phyloP scores from a whole-genome alignment of 35 echinoderm and acorn worm genomes.

The Diadema setosum region DNA sequence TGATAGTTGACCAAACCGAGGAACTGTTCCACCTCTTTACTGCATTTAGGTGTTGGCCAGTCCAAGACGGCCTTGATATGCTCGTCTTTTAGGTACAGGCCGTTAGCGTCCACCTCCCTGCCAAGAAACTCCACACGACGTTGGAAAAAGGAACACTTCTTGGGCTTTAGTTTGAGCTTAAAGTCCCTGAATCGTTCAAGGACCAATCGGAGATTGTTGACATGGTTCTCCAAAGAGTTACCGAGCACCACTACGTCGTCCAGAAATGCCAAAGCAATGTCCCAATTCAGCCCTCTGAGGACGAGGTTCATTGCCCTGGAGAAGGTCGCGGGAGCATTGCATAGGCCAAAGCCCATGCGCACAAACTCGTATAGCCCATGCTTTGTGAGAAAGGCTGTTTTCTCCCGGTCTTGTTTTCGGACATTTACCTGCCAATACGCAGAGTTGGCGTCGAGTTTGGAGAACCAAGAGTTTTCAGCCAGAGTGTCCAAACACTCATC shows the following conservation, averaged over 20 bases:
- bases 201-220: neutral
- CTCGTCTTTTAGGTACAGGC: neutral
- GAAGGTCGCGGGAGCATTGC: slow-evolving; percentile 23
- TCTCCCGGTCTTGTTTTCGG: neutral
- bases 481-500: neutral
- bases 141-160: slow-evolving; percentile 32
- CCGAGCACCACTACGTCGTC: slow-evolving; percentile 33
- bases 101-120: neutral
- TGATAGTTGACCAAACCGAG: slow-evolving; percentile 43
- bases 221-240: neutral
- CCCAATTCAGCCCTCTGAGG: slow-evolving; percentile 19
- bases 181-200: neutral
- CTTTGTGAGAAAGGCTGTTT: neutral
- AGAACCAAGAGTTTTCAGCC: neutral
- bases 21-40: slow-evolving; percentile 8
- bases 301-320: neutral
- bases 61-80: slow-evolving; percentile 1
- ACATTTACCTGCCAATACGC: slow-evolving; percentile 45
- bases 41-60: neutral
- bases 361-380: neutral
- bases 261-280: slow-evolving; percentile 16
- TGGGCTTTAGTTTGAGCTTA: slow-evolving; percentile 28
- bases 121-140: slow-evolving; percentile 1
- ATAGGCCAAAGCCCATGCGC: neutral
- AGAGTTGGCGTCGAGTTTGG: slow-evolving; percentile 33